Percentiles rank a stretch among this genome's conserved stretches.
Conservation (phyloP, 64 coral and sea anemone species). For the Actinia tenebrosa region DNA sequence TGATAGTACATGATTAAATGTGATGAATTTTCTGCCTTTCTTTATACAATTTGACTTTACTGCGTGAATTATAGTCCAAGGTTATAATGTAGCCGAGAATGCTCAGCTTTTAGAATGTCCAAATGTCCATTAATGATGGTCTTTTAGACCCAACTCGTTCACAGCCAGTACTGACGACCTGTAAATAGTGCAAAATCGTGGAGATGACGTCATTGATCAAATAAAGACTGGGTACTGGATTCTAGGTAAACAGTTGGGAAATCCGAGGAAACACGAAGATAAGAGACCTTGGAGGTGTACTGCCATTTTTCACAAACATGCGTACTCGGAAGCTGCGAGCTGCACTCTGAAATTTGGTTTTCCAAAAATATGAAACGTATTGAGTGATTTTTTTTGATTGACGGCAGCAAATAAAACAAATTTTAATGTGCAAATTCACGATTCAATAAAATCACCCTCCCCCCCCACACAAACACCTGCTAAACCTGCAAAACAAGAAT, state of each 20-base stretch:
- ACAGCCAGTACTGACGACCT: not conserved
- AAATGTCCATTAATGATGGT: not conserved
- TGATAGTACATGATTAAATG: not conserved
- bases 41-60: not conserved
- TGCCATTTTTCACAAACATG: too few species aligned
- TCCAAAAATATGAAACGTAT: not conserved
- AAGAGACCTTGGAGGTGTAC: not conserved
- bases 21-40: not conserved
- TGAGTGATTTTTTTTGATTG: too few species aligned
- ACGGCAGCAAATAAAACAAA: too few species aligned
- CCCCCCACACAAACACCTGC: too few species aligned
- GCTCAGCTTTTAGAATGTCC: not conserved
- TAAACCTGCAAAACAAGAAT: too few species aligned
- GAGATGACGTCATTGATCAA: not conserved
- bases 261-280: too few species aligned
- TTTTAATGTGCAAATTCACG: too few species aligned
- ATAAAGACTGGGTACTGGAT: constrained; percentile 4
- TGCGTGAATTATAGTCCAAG: not conserved
- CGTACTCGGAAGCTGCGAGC: too few species aligned
- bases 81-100: not conserved
- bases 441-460: too few species aligned
- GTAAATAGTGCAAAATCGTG: not conserved
- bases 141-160: not conserved
- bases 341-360: too few species aligned
- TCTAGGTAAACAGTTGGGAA: not conserved